Percentiles rank a stretch among this genome's conserved stretches.
These are phyloP conservation scores for Chlorops oryzae DNA, from an alignment of 1,140 invertebrate species.

Conservation along the genomic window DNA sequence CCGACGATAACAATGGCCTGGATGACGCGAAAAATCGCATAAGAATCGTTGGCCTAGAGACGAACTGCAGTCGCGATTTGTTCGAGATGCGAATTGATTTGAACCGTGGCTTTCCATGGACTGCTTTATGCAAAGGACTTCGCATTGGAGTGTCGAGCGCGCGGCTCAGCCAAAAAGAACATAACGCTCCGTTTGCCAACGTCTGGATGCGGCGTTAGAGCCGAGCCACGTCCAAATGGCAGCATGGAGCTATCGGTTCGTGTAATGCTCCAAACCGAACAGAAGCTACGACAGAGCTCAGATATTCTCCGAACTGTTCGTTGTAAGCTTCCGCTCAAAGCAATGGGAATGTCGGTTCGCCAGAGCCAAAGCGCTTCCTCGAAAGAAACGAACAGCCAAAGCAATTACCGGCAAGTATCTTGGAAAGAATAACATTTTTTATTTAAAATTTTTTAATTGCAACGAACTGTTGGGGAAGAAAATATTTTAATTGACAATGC, in stretches of 20 bases:
- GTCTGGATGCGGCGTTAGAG: constrained; percentile 64
- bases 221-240: constrained; percentile 48
- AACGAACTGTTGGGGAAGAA: too few species aligned
- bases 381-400: too few species aligned
- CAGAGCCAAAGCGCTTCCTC: too few species aligned
- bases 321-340: constrained; percentile 47
- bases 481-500: too few species aligned
- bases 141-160: constrained; percentile 57
- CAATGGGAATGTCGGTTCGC: constrained; percentile 42
- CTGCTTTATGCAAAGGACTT: constrained; percentile 65
- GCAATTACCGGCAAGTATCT: too few species aligned
- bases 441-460: too few species aligned
- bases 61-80: constrained; percentile 53
- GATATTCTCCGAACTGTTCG: constrained; percentile 59
- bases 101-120: constrained; percentile 60
- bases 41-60: constrained; percentile 35
- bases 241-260: constrained; percentile 57
- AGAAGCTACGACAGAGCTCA: constrained; percentile 60
- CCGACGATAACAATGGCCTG: not conserved
- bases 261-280: constrained; percentile 65
- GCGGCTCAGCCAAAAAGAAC: constrained; percentile 46
- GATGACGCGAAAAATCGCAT: constrained; percentile 11
- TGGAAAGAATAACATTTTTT: too few species aligned
- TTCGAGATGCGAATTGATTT: constrained; percentile 53
- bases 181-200: constrained; percentile 57